Percentiles rank a stretch among this genome's conserved stretches.
Evolutionary conservation across 2,113 vertebrate genomes (phyloP).

Genomic region (Atlantisia rogersi): DNA sequence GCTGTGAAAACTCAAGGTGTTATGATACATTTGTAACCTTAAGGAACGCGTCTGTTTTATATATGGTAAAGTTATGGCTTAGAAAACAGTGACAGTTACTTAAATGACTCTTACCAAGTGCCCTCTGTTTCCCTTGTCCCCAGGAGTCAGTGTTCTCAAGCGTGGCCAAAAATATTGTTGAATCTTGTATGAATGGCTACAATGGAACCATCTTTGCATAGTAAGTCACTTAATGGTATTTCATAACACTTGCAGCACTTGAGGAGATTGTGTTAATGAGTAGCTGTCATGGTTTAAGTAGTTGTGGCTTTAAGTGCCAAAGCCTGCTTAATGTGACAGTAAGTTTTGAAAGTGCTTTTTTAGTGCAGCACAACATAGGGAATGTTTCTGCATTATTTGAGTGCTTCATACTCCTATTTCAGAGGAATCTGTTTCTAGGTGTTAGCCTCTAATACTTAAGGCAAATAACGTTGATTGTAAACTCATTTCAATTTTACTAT

Average conservation of each 20-base stretch:
- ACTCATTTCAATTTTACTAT: neutral
- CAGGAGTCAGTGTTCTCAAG: slow-evolving; percentile 92
- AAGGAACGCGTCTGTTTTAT: neutral
- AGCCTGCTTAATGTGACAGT: neutral
- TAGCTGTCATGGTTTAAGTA: no score
- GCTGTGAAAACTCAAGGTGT: neutral
- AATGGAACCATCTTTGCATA: slow-evolving; percentile 99
- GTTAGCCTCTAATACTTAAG: neutral
- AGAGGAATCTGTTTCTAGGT: neutral
- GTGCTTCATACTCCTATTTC: neutral
- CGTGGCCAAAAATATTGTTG: slow-evolving; percentile 92
- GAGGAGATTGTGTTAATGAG: neutral
- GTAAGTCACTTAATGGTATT: slow-evolving; percentile 78
- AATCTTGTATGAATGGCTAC: slow-evolving; percentile 96
- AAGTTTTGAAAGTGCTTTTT: neutral
- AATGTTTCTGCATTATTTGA: neutral
- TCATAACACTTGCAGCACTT: neutral
- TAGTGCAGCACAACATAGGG: neutral
- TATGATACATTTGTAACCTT: neutral
- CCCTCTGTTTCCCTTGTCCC: slow-evolving; percentile 12
- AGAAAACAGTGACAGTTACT: neutral
- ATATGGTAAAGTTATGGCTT: neutral
- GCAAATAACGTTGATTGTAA: neutral
- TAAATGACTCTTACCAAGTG: neutral
- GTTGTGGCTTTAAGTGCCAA: neutral